Evolutionary conservation across 2,888 invertebrate species (phyloP), one percentile per base, ranked within the genome.

Genomic region (Scaptomyza parva): DNA sequence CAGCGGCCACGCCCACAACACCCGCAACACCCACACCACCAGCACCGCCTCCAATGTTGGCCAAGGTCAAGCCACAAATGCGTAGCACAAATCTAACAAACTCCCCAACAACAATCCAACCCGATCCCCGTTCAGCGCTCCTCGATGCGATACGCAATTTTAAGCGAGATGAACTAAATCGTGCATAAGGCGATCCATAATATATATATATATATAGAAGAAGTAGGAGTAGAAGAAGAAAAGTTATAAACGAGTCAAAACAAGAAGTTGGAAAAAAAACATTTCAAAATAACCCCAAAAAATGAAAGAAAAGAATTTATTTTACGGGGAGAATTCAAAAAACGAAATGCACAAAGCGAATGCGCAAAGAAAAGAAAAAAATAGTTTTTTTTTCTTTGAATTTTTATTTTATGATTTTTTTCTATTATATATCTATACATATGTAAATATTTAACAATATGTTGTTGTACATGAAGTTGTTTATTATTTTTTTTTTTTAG

Each of bases 101-200:
- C 78, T 24, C 76, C 2, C 1, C 26, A 8, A 2, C 71, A 28
- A 70, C 64, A 5, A 20, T 75, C 14, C n/a, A n/a, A n/a, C 58
- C 83, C 2, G 95, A 96, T 90, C 93, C 94, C 0, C 92, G 95
- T 44, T 94, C 95, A 76, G 93, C 94, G 80, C 92, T 96, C 30
- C 91, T 96, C 89, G 93, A 94, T 50, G 95, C 95, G 17, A 96
- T 96, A 83, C 92, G 95, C 70, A 94, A 93, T 88, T 96, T 96
- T 71, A 95, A 95, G 59, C 89, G 88, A 2, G 87, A 90, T 7
- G 85, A 88, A 45, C 81, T 92, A 11, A 91, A 91, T 47, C 81
- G 85, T 22, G 70, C 84, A 50, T 90, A 62, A 88, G 24, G 4
- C 0, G 1, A 33, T 14, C 43, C 24, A 20, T 17, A 17, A 30